Conservation (phyloP, 2,888 invertebrate species). For the Craniophora ligustri region DNA sequence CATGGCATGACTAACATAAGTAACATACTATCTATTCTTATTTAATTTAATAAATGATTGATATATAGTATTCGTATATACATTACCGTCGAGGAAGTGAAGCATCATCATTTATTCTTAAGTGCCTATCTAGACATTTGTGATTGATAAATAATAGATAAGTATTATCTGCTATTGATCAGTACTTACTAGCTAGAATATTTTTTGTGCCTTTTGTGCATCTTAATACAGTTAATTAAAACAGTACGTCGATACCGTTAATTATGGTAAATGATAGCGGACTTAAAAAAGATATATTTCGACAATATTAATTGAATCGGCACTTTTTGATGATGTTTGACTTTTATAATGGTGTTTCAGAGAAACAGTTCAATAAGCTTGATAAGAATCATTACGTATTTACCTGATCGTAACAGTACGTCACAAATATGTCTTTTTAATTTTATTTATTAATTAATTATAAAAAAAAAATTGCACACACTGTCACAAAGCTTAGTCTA, state of each 20-base stretch:
- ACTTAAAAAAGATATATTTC: background rate
- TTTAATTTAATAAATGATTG: background rate
- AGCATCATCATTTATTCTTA: slow-evolving; percentile 33
- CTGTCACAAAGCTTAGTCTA: too few relatives aligned
- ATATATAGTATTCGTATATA: background rate
- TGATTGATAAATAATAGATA: slow-evolving; percentile 32
- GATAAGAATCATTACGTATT: too few relatives aligned
- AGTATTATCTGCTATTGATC: slow-evolving; percentile 18
- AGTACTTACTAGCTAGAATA: slow-evolving; percentile 5
- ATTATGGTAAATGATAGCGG: slow-evolving; percentile 5
- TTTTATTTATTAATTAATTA: too few relatives aligned
- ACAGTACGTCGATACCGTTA: too few relatives aligned
- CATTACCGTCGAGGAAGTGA: slow-evolving; percentile 5
- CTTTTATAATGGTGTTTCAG: too few relatives aligned
- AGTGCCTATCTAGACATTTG: slow-evolving; percentile 21
- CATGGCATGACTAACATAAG: background rate
- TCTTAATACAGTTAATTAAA: too few relatives aligned
- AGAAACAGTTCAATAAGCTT: too few relatives aligned
- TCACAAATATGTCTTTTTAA: too few relatives aligned
- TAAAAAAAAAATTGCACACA: too few relatives aligned
- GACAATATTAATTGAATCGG: background rate
- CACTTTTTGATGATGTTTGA: background rate
- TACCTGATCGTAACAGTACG: too few relatives aligned
- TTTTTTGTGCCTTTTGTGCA: slow-evolving; percentile 21
- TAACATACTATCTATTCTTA: background rate